Conservation (phyloP, 2,797 vertebrate species). For the Notolabrus celidotus region DNA sequence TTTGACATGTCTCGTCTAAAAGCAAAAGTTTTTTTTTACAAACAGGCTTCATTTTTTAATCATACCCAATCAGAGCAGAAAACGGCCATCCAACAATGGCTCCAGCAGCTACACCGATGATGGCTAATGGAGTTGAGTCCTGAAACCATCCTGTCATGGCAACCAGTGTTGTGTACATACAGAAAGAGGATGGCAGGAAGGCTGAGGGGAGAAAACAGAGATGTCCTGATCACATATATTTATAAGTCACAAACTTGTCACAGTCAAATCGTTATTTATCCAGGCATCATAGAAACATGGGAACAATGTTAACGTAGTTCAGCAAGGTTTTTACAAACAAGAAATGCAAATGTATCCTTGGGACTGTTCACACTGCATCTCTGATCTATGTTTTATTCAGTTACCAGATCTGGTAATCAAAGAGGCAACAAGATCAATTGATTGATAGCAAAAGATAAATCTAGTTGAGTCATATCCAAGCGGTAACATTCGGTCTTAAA, state of each 20-base stretch:
- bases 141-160: conserved; percentile 99
- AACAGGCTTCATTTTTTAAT: background rate
- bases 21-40: accelerated
- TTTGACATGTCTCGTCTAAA: background rate
- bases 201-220: conserved; percentile 80
- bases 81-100: conserved; percentile 96
- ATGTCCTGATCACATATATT: conserved; percentile 2
- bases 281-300: background rate
- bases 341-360: background rate
- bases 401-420: background rate
- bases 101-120: conserved; percentile 92
- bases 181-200: conserved; percentile 97
- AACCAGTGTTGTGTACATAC: conserved; percentile 95
- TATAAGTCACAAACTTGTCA: background rate
- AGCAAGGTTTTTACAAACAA: no score
- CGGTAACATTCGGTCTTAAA: no score
- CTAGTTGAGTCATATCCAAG: background rate
- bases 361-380: background rate
- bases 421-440: background rate
- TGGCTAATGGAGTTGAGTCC: conserved; percentile 90
- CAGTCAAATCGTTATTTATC: background rate
- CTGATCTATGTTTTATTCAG: background rate
- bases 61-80: conserved; percentile 94
- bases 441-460: no score
- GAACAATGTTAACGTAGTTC: no score